phyloP scores from a whole-genome alignment of 2,888 invertebrate species.

The Scaptomyza caliginosa region DNA sequence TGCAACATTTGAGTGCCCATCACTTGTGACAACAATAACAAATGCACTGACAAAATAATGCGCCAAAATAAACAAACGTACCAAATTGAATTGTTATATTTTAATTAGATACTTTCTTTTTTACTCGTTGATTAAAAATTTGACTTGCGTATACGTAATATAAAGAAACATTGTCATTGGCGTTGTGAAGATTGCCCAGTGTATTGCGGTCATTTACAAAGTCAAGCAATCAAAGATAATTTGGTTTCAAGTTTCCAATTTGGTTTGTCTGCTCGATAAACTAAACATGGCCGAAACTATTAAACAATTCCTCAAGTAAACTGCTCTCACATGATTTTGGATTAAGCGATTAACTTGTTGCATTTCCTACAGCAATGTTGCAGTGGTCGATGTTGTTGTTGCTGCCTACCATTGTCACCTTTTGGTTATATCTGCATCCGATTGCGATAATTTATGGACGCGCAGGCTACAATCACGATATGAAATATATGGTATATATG shows the following conservation, averaged over 20 bases:
- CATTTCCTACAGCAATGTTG: not conserved
- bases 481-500: constrained; percentile 7
- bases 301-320: not conserved
- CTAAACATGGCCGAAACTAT: not conserved
- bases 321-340: not conserved
- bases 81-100: not conserved
- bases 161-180: not conserved
- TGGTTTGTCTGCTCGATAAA: not conserved
- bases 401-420: constrained; percentile 17
- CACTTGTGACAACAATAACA: constrained; percentile 24
- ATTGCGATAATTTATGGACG: constrained; percentile 34
- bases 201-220: no score
- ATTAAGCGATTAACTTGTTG: constrained; percentile 9
- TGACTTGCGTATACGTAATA: not conserved
- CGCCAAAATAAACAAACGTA: not conserved
- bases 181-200: not conserved
- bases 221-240: not conserved
- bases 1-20: constrained; percentile 37
- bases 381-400: not conserved
- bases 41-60: constrained; percentile 1
- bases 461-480: constrained; percentile 17
- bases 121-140: not conserved
- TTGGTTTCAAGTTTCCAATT: not conserved
- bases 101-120: not conserved
- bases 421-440: constrained; percentile 24